These are phyloP conservation scores for Subacronicta megacephala DNA, from an alignment of 2,888 invertebrate species.

Conservation along the genomic window DNA sequence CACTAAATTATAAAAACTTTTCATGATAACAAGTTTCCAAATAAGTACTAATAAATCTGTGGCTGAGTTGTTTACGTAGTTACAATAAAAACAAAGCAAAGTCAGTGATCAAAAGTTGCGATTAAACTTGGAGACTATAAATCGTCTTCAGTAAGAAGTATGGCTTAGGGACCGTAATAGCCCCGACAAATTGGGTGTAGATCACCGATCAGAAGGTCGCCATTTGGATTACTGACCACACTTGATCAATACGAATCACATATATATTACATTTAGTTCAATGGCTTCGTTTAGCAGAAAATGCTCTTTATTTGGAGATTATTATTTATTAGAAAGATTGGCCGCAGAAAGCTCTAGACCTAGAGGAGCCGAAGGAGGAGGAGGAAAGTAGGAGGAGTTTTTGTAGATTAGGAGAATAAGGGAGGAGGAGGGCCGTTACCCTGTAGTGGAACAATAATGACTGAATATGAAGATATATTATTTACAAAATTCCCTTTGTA, in stretches of 20 bases:
- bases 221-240: slow-evolving; percentile 44
- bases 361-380: too few species aligned
- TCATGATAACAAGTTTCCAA: slow-evolving; percentile 29
- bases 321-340: too few species aligned
- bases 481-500: too few species aligned
- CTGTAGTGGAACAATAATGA: too few species aligned
- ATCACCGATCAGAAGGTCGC: slow-evolving; percentile 43
- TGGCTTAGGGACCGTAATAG: slow-evolving; percentile 44
- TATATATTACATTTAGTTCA: not conserved
- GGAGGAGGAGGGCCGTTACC: too few species aligned
- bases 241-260: slow-evolving; percentile 27
- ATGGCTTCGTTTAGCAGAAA: too few species aligned
- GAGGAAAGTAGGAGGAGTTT: too few species aligned
- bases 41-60: slow-evolving; percentile 43
- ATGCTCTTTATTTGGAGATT: too few species aligned
- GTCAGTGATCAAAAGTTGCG: slow-evolving; percentile 28
- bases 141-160: slow-evolving; percentile 45
- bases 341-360: too few species aligned
- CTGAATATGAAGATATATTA: too few species aligned
- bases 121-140: slow-evolving; percentile 31
- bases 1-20: slow-evolving; percentile 29
- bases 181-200: slow-evolving; percentile 45
- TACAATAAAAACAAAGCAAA: slow-evolving; percentile 39
- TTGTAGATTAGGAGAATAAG: too few species aligned
- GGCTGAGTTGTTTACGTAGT: slow-evolving; percentile 28